phyloP scores from a whole-genome alignment of 1,140 invertebrate genomes.

The Zeugodacus cucurbitae region DNA sequence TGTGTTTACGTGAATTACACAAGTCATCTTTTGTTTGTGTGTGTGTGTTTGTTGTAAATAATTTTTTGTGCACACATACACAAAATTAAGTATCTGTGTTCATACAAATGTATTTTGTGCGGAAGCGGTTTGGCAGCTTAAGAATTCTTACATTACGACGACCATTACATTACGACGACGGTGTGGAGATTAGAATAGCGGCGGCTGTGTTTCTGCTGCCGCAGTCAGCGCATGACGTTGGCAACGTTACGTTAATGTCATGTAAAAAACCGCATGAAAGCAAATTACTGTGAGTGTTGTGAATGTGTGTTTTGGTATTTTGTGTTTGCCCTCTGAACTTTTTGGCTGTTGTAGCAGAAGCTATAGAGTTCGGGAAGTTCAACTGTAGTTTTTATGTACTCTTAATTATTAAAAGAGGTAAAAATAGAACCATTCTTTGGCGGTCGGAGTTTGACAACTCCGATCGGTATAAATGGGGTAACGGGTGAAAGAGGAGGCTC shows the following conservation, averaged over 20 bases:
- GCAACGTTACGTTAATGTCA: neutral
- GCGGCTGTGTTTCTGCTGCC: neutral
- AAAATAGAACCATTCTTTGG: no score
- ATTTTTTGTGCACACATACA: neutral
- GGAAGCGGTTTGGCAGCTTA: constrained; percentile 13
- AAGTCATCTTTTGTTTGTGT: neutral
- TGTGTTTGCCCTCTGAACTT: neutral
- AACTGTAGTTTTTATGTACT: no score
- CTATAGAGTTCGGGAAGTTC: no score
- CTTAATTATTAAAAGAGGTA: no score
- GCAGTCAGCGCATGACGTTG: neutral
- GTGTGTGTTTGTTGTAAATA: neutral
- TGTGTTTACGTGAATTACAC: neutral
- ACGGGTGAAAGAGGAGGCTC: no score
- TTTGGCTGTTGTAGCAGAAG: neutral
- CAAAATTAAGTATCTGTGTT: no score
- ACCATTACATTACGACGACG: neutral
- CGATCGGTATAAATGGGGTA: no score
- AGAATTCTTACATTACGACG: no score
- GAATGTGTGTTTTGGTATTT: neutral
- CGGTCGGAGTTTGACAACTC: no score
- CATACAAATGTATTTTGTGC: neutral
- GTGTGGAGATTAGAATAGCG: neutral
- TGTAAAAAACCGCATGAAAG: neutral
- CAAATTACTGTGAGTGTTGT: neutral